Evolutionary conservation across 2,113 vertebrate species (phyloP).

Genomic region (Cyrtonyx montezumae): DNA sequence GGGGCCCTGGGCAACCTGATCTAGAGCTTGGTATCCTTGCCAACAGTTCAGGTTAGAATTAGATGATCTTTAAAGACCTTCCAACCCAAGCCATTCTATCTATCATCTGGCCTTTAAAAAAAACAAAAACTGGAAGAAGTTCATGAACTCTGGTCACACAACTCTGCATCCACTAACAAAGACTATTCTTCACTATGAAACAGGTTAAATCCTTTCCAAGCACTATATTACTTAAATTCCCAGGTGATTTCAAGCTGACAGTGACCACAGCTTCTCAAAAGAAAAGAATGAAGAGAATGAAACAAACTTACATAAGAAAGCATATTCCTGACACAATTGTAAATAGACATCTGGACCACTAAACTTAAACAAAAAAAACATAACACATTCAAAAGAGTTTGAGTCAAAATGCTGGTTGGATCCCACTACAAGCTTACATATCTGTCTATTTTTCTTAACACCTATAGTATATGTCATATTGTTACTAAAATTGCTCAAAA

Average conservation of each 20-base stretch:
- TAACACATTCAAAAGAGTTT: neutral
- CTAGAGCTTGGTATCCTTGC: neutral
- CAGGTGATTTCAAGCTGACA: neutral
- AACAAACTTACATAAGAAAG: neutral
- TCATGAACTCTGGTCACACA: neutral
- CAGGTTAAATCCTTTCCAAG: neutral
- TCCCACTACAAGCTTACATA: neutral
- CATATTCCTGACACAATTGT: neutral
- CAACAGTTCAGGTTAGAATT: neutral
- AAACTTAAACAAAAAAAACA: too few species aligned
- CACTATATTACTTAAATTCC: neutral
- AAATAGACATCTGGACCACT: neutral
- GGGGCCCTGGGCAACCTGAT: neutral
- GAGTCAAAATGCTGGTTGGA: neutral
- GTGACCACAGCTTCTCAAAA: neutral
- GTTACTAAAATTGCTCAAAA: neutral
- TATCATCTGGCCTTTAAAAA: neutral
- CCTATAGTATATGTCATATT: neutral
- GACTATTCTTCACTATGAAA: neutral
- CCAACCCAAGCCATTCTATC: neutral
- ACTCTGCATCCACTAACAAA: neutral
- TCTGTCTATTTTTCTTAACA: neutral
- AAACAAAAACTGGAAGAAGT: neutral
- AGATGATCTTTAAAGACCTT: neutral
- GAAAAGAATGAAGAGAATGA: neutral